Evolutionary conservation across 2,888 invertebrate species (phyloP), one percentile per base, ranked within the genome.

Genomic region (Liopterus haemorrhoidalis): DNA sequence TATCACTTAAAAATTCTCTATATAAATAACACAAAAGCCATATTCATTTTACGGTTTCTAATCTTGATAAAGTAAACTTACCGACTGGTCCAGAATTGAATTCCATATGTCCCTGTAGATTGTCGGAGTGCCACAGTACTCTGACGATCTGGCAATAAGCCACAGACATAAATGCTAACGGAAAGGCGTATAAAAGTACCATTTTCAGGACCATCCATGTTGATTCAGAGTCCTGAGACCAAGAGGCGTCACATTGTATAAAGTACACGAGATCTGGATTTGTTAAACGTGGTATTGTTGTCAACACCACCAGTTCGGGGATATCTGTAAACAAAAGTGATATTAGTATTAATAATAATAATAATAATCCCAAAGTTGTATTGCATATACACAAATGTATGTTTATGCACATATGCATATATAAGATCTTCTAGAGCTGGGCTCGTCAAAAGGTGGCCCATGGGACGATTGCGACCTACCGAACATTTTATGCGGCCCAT

Each of bases 111-210:
- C 86, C 85, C 0, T 85, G 85, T 45, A 85, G 84, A 60, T 81
- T 81, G 59, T 82, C 81, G 1, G 84, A 85, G 50, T 77, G 76
- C 88, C 90, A 89, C 11, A 92, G 72, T 2, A 90, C 89, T 25
- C 78, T 68, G 39, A 86, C 82, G 46, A 92, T 92, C 67, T 89
- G 86, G 60, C 79, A 81, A 68, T 92, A 91, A 1, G 90, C 83
- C 49, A 87, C 73, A 56, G 81, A 82, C 85, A 92, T 92, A 63
- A 92, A 78, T 3, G 80, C 60, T 19, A 92, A 69, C 0, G 93
- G 93, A 9, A 85, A 71, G 50, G 83, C 75, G 69, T 90, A 94
- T 30, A 92, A 78, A 41, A 86, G 71, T 15, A 85, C 66, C 50
- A 81, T 75, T 63, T 84, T 84, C 50, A 80, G 66, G 37, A 83